These are phyloP conservation scores for Acanthornis magna DNA, from an alignment of 2,797 vertebrate genomes.

Conservation along the genomic window DNA sequence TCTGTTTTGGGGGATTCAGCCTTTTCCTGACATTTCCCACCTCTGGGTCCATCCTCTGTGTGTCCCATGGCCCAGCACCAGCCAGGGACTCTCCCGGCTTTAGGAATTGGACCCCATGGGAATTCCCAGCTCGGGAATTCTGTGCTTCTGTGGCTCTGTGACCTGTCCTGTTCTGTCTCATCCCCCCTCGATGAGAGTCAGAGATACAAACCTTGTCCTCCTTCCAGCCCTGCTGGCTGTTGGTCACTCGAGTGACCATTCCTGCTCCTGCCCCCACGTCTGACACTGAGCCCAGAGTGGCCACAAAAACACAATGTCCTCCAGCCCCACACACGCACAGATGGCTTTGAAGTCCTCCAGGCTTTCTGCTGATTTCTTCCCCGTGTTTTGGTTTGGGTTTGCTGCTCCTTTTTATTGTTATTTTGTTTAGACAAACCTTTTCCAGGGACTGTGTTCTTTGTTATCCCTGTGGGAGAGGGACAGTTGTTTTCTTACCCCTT, in stretches of 20 bases:
- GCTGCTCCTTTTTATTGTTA: neutral
- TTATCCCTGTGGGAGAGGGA: neutral
- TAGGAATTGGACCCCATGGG: neutral
- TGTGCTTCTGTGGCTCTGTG: rapidly evolving
- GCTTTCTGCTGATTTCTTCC: neutral
- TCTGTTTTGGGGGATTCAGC: neutral
- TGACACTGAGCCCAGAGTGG: neutral
- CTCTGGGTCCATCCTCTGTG: rapidly evolving
- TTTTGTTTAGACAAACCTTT: slow-evolving; percentile 20
- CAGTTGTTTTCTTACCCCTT: neutral
- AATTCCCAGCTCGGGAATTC: neutral
- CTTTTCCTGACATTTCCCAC: rapidly evolving
- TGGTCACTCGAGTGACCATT: neutral
- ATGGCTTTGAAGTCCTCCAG: slow-evolving; percentile 3
- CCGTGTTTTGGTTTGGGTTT: neutral
- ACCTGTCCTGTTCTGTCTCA: neutral
- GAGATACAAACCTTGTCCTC: neutral
- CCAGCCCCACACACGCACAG: neutral
- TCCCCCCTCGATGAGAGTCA: neutral
- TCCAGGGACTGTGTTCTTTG: neutral
- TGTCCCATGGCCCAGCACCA: neutral
- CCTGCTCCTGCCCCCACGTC: neutral
- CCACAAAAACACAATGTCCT: neutral
- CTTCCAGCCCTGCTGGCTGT: neutral
- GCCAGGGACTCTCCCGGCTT: rapidly evolving